Evolutionary conservation across 2,888 invertebrate species (phyloP).

Genomic region (Atethmia centrago): DNA sequence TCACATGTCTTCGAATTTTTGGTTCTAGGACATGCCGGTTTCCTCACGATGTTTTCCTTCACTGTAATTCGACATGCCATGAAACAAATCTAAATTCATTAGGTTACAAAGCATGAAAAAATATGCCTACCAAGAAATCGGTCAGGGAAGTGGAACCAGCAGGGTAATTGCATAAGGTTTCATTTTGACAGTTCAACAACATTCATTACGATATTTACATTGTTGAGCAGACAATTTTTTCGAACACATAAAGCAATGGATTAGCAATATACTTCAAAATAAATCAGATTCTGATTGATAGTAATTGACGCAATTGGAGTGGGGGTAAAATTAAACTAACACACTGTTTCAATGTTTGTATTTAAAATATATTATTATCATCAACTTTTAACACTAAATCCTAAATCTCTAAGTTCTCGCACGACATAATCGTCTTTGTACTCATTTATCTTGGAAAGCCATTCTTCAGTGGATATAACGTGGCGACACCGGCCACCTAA

Average conservation of each 20-base stretch:
- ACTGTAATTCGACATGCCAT: background rate
- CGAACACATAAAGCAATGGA: too few relatives aligned
- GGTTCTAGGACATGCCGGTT: too few relatives aligned
- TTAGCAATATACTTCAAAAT: too few relatives aligned
- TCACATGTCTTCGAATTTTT: too few relatives aligned
- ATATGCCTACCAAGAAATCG: background rate
- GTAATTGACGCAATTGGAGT: too few relatives aligned
- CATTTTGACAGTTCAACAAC: too few relatives aligned
- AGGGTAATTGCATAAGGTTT: too few relatives aligned
- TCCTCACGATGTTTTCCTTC: too few relatives aligned
- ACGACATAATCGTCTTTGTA: constrained; percentile 89
- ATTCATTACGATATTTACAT: too few relatives aligned
- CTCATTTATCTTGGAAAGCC: constrained; percentile 88
- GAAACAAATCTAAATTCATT: background rate
- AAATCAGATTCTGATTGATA: too few relatives aligned
- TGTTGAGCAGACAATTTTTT: too few relatives aligned
- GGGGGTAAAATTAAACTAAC: constrained; percentile 3
- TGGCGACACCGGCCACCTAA: constrained; percentile 88
- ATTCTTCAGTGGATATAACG: constrained; percentile 92
- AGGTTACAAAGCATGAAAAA: background rate
- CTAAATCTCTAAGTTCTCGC: constrained; percentile 91
- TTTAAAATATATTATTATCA: background rate
- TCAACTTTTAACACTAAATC: constrained; percentile 83
- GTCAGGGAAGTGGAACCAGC: background rate
- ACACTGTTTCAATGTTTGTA: constrained; percentile 5